Evolutionary conservation across 2,797 vertebrate genomes (phyloP).

Genomic region (Chaenodraco wilsoni): DNA sequence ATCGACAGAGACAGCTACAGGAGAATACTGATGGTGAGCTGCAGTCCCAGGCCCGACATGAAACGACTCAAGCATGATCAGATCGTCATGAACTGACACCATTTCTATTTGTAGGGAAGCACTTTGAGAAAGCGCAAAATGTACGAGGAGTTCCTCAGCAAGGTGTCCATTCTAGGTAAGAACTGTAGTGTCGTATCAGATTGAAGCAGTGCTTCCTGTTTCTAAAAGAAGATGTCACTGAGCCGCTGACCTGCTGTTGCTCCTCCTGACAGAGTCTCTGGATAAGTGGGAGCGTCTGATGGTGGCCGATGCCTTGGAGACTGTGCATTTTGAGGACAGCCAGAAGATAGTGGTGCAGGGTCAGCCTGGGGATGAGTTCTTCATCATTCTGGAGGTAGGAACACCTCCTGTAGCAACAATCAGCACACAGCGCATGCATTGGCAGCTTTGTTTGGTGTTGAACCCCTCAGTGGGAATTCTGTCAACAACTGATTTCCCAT

Average conservation of each 20-base stretch:
- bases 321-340: slow-evolving; percentile 91
- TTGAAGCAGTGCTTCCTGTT: not conserved
- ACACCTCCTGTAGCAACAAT: not conserved
- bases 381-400: slow-evolving; percentile 92
- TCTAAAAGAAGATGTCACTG: not conserved
- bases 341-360: slow-evolving; percentile 95
- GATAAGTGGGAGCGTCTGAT: slow-evolving; percentile 95
- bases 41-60: not conserved
- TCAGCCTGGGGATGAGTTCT: slow-evolving; percentile 93
- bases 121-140: slow-evolving; percentile 94
- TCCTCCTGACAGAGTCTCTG: slow-evolving; percentile 86
- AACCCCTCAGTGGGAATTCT: no score
- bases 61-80: not conserved
- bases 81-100: not conserved
- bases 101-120: slow-evolving; percentile 83
- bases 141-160: slow-evolving; percentile 95
- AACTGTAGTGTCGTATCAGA: not conserved
- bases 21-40: slow-evolving; percentile 91
- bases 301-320: slow-evolving; percentile 91
- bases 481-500: no score
- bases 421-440: not conserved
- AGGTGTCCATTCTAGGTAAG: slow-evolving; percentile 95
- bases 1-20: slow-evolving; percentile 93
- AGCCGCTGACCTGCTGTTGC: not conserved
- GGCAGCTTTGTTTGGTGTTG: not conserved